Percentiles rank a stretch among this genome's conserved stretches.
Conservation (phyloP, 2,888 invertebrate genomes). For the Achlya flavicornis region DNA sequence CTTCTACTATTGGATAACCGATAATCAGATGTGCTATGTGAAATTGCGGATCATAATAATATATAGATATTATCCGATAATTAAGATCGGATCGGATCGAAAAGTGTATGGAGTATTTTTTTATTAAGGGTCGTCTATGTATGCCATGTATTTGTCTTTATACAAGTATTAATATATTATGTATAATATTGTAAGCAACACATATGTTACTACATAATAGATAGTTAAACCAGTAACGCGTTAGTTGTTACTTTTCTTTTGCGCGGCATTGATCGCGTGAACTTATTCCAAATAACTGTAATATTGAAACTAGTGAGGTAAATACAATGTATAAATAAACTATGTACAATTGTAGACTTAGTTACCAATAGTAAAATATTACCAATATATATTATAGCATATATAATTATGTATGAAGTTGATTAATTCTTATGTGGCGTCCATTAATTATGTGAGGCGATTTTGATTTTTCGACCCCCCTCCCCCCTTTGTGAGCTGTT, state of each 20-base stretch:
- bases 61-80: too few relatives aligned
- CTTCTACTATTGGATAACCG: too few relatives aligned
- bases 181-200: neutral
- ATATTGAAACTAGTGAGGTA: slow-evolving; percentile 4
- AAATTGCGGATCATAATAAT: too few relatives aligned
- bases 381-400: neutral
- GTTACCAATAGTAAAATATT: neutral
- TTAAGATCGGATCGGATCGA: too few relatives aligned
- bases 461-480: too few relatives aligned
- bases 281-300: slow-evolving; percentile 14
- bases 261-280: slow-evolving; percentile 14
- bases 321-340: slow-evolving; percentile 5
- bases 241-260: neutral
- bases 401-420: neutral
- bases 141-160: too few relatives aligned
- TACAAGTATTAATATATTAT: neutral
- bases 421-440: neutral
- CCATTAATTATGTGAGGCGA: too few relatives aligned
- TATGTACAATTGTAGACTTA: neutral
- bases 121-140: too few relatives aligned
- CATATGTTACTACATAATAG: neutral
- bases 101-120: too few relatives aligned
- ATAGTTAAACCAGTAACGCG: neutral
- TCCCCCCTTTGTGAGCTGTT: too few relatives aligned
- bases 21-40: too few relatives aligned